Percentiles rank a stretch among this genome's conserved stretches.
These are phyloP conservation scores for Bellardia pandia DNA, from an alignment of 2,888 invertebrate species.

Conservation along the genomic window DNA sequence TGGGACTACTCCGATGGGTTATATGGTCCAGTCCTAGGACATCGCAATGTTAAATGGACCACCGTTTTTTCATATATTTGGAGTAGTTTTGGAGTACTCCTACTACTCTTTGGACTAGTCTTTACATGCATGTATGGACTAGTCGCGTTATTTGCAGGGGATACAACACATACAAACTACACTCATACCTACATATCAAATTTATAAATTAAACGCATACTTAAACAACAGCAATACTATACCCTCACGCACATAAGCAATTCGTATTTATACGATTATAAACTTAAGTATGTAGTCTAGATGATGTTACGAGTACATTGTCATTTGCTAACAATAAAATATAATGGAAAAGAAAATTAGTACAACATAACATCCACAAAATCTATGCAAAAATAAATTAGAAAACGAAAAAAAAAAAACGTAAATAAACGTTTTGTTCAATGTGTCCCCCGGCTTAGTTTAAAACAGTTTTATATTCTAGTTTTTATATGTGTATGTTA, in stretches of 20 bases:
- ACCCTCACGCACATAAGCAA: background rate
- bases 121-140: too few relatives aligned
- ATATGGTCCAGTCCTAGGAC: too few relatives aligned
- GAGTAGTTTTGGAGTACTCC: too few relatives aligned
- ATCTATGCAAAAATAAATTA: background rate
- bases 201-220: slow-evolving; percentile 26
- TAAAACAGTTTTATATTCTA: background rate
- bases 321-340: background rate
- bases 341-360: slow-evolving; percentile 19
- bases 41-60: too few relatives aligned
- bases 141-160: too few relatives aligned
- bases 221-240: background rate
- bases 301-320: background rate
- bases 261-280: background rate
- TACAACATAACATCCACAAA: slow-evolving; percentile 9
- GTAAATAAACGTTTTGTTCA: slow-evolving; percentile 11
- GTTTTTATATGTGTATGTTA: background rate
- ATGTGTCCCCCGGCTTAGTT: slow-evolving; percentile 25
- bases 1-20: too few relatives aligned
- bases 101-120: too few relatives aligned
- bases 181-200: background rate
- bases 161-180: background rate
- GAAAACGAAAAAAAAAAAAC: too few relatives aligned
- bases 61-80: too few relatives aligned
- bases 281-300: background rate